Percentiles rank a stretch among this genome's conserved stretches.
Conservation (phyloP, 2,113 vertebrate species). For the Podocnemis expansa region DNA sequence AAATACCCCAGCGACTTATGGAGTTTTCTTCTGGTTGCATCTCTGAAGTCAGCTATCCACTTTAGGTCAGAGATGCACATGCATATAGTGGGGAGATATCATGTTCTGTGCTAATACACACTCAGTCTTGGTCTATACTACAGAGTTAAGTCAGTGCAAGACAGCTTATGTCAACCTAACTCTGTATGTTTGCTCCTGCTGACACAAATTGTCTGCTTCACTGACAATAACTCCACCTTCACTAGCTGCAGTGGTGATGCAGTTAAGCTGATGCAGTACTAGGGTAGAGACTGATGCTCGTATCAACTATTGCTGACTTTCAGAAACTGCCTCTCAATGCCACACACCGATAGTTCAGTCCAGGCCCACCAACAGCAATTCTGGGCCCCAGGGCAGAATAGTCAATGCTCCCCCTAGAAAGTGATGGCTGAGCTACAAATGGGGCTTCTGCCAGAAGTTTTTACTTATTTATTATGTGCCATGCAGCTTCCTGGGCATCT, state of each 20-base stretch:
- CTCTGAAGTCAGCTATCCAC: neutral
- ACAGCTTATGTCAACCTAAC: neutral
- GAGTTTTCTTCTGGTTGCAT: neutral
- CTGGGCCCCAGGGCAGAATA: no score
- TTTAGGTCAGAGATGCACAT: neutral
- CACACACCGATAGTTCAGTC: neutral
- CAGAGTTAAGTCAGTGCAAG: neutral
- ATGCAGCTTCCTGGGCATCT: no score
- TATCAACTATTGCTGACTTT: neutral
- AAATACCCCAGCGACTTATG: neutral
- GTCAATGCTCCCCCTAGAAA: no score
- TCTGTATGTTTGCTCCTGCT: neutral
- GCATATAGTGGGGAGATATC: neutral
- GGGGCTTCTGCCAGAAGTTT: no score
- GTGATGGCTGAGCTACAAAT: no score
- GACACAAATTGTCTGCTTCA: neutral
- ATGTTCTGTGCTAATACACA: neutral
- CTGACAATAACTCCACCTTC: neutral
- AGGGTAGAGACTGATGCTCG: neutral
- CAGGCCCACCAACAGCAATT: no score
- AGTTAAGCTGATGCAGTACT: neutral
- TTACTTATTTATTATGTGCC: no score
- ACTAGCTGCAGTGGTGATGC: neutral
- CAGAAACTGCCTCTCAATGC: neutral
- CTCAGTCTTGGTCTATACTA: neutral